Evolutionary conservation across 2,888 invertebrate species (phyloP).

Genomic region (Tiliacea aurago): DNA sequence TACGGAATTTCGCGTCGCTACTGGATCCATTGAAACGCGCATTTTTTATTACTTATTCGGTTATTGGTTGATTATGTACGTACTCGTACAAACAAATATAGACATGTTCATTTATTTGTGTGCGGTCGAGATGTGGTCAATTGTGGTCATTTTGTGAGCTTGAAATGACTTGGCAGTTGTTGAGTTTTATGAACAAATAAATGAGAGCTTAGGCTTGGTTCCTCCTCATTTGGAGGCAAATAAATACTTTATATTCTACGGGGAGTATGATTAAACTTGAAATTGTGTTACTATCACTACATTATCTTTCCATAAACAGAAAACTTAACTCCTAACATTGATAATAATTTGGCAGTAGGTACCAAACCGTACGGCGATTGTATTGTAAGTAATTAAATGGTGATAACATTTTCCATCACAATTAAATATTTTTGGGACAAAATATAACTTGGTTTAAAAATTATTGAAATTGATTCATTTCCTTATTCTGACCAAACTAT

Average conservation of each 20-base stretch:
- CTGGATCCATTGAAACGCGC: conserved; percentile 63
- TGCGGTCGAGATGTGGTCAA: conserved; percentile 19
- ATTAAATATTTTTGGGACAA: no score
- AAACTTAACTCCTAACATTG: no score
- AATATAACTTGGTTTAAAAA: no score
- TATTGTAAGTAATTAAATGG: no score
- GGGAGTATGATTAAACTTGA: not conserved
- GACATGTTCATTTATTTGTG: conserved; percentile 47
- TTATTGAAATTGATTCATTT: no score
- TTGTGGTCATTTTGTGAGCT: conserved; percentile 30
- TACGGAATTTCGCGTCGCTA: conserved; percentile 64
- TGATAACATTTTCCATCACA: no score
- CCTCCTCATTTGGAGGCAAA: not conserved
- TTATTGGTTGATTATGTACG: conserved; percentile 52
- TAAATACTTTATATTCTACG: not conserved
- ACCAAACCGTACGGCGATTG: no score
- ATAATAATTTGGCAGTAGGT: no score
- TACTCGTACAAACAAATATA: conserved; percentile 44
- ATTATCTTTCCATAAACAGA: no score
- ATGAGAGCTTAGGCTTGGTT: not conserved
- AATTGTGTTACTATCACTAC: not conserved
- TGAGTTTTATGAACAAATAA: conserved; percentile 31
- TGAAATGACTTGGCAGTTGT: conserved; percentile 9
- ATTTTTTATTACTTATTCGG: conserved; percentile 59
- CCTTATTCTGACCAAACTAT: no score